phyloP scores from a whole-genome alignment of 2,797 vertebrate genomes.

The Loris lydekkerianus region DNA sequence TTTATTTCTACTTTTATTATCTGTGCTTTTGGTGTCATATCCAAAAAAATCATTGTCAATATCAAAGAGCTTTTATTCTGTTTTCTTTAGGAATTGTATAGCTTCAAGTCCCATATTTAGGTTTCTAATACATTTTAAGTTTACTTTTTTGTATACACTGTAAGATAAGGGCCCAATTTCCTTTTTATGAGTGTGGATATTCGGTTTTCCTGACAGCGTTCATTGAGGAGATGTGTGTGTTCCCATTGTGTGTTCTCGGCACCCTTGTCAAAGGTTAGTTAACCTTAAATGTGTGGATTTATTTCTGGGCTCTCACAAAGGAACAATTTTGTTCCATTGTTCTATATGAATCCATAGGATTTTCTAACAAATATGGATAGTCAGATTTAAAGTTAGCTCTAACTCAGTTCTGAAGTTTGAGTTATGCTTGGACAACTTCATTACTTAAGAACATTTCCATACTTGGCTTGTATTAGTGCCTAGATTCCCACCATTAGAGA shows the following conservation, averaged over 20 bases:
- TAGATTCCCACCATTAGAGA: not conserved
- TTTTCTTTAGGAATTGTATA: not conserved
- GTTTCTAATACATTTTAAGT: not conserved
- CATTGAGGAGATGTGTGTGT: not conserved
- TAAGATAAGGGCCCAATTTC: not conserved
- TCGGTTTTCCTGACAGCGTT: not conserved
- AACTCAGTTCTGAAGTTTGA: not conserved
- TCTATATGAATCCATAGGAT: not conserved
- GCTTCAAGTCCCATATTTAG: not conserved
- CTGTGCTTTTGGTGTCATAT: not conserved
- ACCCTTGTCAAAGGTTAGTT: not conserved
- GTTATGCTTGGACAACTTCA: not conserved
- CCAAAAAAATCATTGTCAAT: not conserved
- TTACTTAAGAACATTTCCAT: not conserved
- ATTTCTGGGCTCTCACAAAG: not conserved
- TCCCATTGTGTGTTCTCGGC: not conserved
- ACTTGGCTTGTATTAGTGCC: not conserved
- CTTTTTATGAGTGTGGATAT: not conserved
- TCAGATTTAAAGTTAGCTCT: constrained; percentile 34
- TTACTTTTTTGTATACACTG: not conserved
- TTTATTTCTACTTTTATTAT: not conserved
- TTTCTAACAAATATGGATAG: constrained; percentile 2
- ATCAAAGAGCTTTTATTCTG: not conserved
- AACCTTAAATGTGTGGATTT: not conserved
- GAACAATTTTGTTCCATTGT: not conserved